phyloP scores from a whole-genome alignment of 64 coral and sea anemone species.

The Catalaphyllia jardinei region DNA sequence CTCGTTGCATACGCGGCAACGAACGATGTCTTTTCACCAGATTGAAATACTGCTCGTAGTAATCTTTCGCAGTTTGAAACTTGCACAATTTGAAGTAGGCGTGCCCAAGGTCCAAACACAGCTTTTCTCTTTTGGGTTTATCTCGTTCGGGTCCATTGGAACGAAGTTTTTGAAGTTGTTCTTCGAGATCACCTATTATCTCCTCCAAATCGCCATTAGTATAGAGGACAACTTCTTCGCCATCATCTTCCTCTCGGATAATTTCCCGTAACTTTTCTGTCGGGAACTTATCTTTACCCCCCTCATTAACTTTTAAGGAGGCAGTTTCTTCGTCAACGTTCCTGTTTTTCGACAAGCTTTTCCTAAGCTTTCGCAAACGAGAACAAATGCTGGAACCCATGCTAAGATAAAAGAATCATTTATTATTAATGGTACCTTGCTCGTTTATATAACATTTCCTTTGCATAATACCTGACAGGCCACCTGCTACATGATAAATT shows the following conservation, averaged over 20 bases:
- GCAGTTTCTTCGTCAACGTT: not conserved
- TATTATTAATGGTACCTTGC: not conserved
- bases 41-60: constrained; percentile 70
- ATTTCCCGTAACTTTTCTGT: not conserved
- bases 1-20: constrained; percentile 53
- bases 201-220: not conserved
- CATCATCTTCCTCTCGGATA: constrained; percentile 13
- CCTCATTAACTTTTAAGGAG: not conserved
- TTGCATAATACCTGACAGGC: not conserved
- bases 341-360: not conserved
- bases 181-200: not conserved
- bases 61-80: constrained; percentile 54
- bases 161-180: constrained; percentile 1
- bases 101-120: constrained; percentile 53
- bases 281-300: not conserved
- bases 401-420: not conserved
- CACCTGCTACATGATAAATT: constrained; percentile 18
- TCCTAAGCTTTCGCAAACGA: constrained; percentile 17
- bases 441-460: not conserved
- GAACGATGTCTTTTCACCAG: constrained; percentile 23
- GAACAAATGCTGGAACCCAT: constrained; percentile 32
- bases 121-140: constrained; percentile 51
- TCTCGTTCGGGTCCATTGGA: not conserved
- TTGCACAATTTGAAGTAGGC: constrained; percentile 58
- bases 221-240: not conserved